Percentiles rank a stretch among this genome's conserved stretches.
Conservation (phyloP, 2,113 vertebrate genomes). For the Sinocyclocheilus anshuiensis region DNA sequence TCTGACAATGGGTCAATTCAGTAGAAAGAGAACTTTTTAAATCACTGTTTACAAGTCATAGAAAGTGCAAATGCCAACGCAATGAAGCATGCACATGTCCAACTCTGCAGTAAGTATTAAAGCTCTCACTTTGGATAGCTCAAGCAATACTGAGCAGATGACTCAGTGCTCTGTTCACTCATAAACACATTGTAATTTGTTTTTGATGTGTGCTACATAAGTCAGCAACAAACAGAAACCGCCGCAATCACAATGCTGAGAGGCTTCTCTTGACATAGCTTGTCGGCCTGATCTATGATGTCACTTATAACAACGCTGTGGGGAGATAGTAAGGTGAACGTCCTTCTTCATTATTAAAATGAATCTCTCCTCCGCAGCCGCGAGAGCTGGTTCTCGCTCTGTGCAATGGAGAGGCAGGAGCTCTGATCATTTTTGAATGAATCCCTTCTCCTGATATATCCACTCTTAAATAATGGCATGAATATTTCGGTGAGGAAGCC, state of each 20-base stretch:
- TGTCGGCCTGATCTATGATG: slow-evolving; percentile 39
- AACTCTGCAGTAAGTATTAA: slow-evolving; percentile 8
- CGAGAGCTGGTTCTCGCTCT: background rate
- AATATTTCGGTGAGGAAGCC: slow-evolving; percentile 70
- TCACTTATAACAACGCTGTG: slow-evolving; percentile 38
- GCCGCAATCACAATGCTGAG: slow-evolving; percentile 23
- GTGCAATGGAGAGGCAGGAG: slow-evolving; percentile 29
- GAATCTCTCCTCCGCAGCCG: slow-evolving; percentile 15
- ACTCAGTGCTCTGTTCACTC: slow-evolving; percentile 25
- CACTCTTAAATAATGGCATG: slow-evolving; percentile 71
- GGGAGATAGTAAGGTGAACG: slow-evolving; percentile 14
- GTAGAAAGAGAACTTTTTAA: background rate
- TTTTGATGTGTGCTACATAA: slow-evolving; percentile 40
- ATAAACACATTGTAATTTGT: slow-evolving; percentile 31
- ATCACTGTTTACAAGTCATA: background rate
- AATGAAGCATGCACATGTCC: background rate
- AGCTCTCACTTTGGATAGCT: background rate
- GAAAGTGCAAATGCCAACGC: slow-evolving; percentile 14
- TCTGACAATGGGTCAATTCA: background rate
- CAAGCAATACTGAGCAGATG: background rate
- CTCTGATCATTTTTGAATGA: slow-evolving; percentile 54
- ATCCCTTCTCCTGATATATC: slow-evolving; percentile 51
- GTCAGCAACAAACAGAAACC: slow-evolving; percentile 21
- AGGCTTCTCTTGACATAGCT: slow-evolving; percentile 28
- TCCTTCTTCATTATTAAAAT: slow-evolving; percentile 47